These are phyloP conservation scores for Parazoanthus swiftii DNA, from an alignment of 92 coral and sea anemone species.

Conservation along the genomic window DNA sequence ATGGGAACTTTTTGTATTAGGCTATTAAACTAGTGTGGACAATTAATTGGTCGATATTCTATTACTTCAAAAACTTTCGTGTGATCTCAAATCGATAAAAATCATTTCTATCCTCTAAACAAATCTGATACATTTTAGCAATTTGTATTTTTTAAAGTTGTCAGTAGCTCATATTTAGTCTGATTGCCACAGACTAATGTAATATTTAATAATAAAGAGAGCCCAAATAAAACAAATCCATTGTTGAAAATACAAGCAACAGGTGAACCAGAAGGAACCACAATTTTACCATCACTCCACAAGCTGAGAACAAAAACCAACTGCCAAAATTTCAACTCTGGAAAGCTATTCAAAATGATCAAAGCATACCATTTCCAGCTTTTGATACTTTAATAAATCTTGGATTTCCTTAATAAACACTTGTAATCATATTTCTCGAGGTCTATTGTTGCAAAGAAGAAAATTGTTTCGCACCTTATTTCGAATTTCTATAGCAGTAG, in stretches of 20 bases:
- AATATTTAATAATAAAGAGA: not conserved
- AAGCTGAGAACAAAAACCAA: constrained; percentile 1
- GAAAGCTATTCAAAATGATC: not conserved
- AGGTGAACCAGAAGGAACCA: not conserved
- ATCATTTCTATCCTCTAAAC: not conserved
- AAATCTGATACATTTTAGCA: no score
- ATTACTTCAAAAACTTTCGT: no score
- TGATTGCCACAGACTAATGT: not conserved
- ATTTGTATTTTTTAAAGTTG: not conserved
- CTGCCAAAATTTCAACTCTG: not conserved
- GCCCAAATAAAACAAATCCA: not conserved
- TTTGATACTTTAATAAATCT: not conserved
- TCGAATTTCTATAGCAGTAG: not conserved
- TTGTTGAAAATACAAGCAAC: constrained; percentile 29
- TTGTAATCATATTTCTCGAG: not conserved
- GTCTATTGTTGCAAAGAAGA: not conserved
- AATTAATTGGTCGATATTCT: no score
- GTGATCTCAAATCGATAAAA: no score
- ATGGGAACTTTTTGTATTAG: no score
- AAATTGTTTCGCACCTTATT: not conserved
- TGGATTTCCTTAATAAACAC: not conserved
- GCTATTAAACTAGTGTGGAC: no score
- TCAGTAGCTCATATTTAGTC: not conserved
- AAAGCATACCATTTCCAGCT: not conserved
- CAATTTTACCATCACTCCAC: constrained; percentile 11